These are phyloP conservation scores for Willisornis vidua DNA, from an alignment of 2,113 vertebrate genomes.

Conservation along the genomic window DNA sequence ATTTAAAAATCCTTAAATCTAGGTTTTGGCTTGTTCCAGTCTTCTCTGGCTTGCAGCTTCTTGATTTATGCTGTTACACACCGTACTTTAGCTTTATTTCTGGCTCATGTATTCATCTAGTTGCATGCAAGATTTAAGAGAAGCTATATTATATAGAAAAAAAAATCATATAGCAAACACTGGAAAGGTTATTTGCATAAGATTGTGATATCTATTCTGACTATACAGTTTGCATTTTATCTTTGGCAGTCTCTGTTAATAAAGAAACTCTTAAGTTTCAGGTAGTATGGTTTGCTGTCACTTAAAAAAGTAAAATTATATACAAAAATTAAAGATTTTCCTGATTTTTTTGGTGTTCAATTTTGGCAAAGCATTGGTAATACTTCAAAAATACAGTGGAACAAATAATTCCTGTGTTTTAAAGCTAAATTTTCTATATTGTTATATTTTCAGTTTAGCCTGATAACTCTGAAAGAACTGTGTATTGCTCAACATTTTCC, in stretches of 20 bases:
- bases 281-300: not conserved
- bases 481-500: constrained; percentile 45
- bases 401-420: not conserved
- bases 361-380: not conserved
- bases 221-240: not conserved
- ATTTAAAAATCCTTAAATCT: not conserved
- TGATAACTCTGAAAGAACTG: not conserved
- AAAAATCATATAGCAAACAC: not conserved
- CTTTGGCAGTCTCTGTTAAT: not conserved
- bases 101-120: not conserved
- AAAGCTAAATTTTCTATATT: not conserved
- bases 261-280: not conserved
- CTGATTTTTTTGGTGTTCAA: not conserved
- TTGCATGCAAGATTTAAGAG: not conserved
- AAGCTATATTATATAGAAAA: not conserved
- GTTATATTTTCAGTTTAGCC: not conserved
- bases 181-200: not conserved
- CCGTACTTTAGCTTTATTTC: not conserved
- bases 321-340: not conserved
- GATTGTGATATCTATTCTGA: not conserved
- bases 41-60: not conserved
- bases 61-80: not conserved
- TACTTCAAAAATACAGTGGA: not conserved
- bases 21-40: not conserved
- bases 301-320: not conserved